These are phyloP conservation scores for Centropus unirufus DNA, from an alignment of 2,113 vertebrate genomes.

Conservation along the genomic window DNA sequence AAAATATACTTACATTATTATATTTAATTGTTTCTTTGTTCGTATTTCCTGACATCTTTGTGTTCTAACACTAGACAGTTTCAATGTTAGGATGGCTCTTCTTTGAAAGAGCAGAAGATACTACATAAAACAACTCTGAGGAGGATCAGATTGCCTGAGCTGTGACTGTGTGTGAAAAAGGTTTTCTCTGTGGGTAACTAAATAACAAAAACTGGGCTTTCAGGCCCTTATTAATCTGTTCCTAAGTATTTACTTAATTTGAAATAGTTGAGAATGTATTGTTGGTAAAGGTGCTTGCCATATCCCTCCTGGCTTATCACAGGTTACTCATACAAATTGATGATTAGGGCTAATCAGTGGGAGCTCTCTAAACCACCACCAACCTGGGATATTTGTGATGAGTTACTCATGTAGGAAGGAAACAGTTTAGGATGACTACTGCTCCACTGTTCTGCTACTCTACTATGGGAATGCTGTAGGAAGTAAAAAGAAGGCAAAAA, in stretches of 20 bases:
- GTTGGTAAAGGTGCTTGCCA: neutral
- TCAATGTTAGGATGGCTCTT: neutral
- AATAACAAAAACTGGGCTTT: neutral
- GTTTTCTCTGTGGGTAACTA: neutral
- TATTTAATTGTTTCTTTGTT: neutral
- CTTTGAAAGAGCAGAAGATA: neutral
- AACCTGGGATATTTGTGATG: neutral
- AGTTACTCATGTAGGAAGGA: neutral
- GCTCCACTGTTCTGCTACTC: neutral
- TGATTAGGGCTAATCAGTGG: too few species aligned
- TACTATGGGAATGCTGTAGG: neutral
- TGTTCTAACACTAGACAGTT: neutral
- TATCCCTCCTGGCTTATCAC: slow-evolving; percentile 10
- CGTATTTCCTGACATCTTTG: neutral
- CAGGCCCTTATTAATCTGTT: neutral
- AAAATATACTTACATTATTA: neutral
- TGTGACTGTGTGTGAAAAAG: neutral
- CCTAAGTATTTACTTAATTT: slow-evolving; percentile 29
- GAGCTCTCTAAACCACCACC: neutral
- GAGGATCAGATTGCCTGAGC: neutral
- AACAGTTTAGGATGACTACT: neutral
- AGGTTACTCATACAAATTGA: slow-evolving; percentile 33
- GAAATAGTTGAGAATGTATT: neutral
- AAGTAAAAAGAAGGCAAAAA: neutral
- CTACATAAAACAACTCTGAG: neutral